Evolutionary conservation across 1,140 invertebrate species (phyloP).

Genomic region (Chlorops oryzae): DNA sequence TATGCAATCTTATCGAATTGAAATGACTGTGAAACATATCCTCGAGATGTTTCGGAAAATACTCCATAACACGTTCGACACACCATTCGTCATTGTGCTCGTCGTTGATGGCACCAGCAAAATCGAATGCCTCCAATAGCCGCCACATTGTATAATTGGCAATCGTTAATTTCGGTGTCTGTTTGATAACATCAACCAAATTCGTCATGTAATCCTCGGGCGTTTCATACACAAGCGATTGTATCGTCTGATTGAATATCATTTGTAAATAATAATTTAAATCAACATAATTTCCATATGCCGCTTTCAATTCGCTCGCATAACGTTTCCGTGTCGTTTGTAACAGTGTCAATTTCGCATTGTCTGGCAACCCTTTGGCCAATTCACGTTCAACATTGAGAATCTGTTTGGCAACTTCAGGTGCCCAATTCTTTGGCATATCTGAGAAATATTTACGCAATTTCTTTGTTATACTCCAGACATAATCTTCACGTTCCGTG

Average conservation of each 20-base stretch:
- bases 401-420: conserved; percentile 31
- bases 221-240: conserved; percentile 33
- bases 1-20: conserved; percentile 81
- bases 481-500: conserved; percentile 22
- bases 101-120: conserved; percentile 74
- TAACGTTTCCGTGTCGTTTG: conserved; percentile 34
- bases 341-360: conserved; percentile 25
- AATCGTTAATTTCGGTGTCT: conserved; percentile 50
- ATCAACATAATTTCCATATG: conserved; percentile 38
- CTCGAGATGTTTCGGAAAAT: conserved; percentile 50
- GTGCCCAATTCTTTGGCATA: conserved; percentile 23
- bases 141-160: conserved; percentile 69
- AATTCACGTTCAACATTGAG: conserved; percentile 31
- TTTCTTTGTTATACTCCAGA: conserved; percentile 21
- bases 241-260: conserved; percentile 24
- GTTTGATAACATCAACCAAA: conserved; percentile 47
- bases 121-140: conserved; percentile 77
- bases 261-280: conserved; percentile 33
- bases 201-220: conserved; percentile 46
- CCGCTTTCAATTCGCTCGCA: conserved; percentile 29
- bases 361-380: conserved; percentile 34
- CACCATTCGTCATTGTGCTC: conserved; percentile 66
- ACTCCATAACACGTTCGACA: conserved; percentile 29
- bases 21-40: conserved; percentile 80
- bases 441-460: conserved; percentile 30